Evolutionary conservation across 2,888 invertebrate genomes (phyloP), one percentile per base, ranked within the genome.

Genomic region (Halictus ligatus): DNA sequence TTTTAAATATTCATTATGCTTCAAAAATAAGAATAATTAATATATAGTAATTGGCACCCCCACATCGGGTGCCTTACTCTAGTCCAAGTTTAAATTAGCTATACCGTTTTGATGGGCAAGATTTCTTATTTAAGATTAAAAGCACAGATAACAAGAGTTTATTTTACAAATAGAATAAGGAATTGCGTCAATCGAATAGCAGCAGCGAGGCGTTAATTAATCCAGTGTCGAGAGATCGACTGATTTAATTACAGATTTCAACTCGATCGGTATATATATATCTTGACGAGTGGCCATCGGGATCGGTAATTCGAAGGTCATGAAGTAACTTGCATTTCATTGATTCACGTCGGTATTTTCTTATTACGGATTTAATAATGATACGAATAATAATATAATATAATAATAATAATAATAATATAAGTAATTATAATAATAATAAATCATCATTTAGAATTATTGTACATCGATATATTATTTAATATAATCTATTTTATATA

Each of bases 391-490:
- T 88, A 64, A 60, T 83, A 60, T 91, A 91, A 91, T 92, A 93
- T 93, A 92, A 94, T 88, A 78, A 87, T 84, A 67, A 91, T 92
- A 88, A 90, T 91, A 83, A 83, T 91, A 80, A 89, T 91, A 81
- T 35, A 35, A 35, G 88, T 91, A 89, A 87, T 91, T 86, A 91
- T 92, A 90, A 92, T 92, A 91, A 92, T 93, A 93, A 94, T 93
- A 92, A 94, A 94, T 92, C 91, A 94, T 92, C 91, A 91, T 94
- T 93, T 92, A 93, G 92, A 94, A 94, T 94, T 94, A 94, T 94
- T 94, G 93, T 94, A 94, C 95, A 95, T 94, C 92, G 93, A 95
- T 94, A 94, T 94, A 95, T 94, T 94, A 95, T 94, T 93, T 93
- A 94, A 94, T 94, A 95, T 94, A 94, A 93, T 94, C 89, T 92